phyloP scores from a whole-genome alignment of 2,113 vertebrate species.

The Heloderma charlesbogerti region DNA sequence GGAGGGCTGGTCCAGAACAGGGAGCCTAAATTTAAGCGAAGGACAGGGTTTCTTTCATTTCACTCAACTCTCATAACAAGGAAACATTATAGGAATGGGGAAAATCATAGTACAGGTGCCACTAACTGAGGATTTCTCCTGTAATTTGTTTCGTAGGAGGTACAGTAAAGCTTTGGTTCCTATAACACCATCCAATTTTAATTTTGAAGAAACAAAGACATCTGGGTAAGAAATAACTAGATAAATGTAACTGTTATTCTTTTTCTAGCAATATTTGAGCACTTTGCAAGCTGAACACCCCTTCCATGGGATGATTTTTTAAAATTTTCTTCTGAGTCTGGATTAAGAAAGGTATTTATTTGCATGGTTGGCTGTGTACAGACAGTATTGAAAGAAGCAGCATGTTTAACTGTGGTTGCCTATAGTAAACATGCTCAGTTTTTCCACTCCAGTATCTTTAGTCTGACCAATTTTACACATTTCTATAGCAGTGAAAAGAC shows the following conservation, averaged over 20 bases:
- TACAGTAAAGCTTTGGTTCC: constrained; percentile 39
- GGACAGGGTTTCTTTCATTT: neutral
- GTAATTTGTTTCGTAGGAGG: constrained; percentile 61
- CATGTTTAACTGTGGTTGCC: neutral
- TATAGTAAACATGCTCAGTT: neutral
- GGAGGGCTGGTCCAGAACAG: neutral
- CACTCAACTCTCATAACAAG: neutral
- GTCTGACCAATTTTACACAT: too few relatives aligned
- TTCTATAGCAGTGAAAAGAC: too few relatives aligned
- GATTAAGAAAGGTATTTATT: neutral
- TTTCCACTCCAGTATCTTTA: too few relatives aligned
- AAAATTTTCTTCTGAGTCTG: neutral
- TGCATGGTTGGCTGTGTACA: neutral
- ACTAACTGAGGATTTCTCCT: constrained; percentile 21
- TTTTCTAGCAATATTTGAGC: neutral
- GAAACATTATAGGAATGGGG: neutral
- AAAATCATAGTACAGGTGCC: neutral
- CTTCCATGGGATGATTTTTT: neutral
- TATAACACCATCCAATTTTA: constrained; percentile 51
- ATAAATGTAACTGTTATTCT: neutral
- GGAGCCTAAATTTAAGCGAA: neutral
- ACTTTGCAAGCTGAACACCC: neutral
- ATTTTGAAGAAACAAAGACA: constrained; percentile 49
- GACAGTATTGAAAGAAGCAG: neutral
- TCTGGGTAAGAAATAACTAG: constrained; percentile 57